Conservation (phyloP, 2,113 vertebrate species). For the Triplophysa dalaica region DNA sequence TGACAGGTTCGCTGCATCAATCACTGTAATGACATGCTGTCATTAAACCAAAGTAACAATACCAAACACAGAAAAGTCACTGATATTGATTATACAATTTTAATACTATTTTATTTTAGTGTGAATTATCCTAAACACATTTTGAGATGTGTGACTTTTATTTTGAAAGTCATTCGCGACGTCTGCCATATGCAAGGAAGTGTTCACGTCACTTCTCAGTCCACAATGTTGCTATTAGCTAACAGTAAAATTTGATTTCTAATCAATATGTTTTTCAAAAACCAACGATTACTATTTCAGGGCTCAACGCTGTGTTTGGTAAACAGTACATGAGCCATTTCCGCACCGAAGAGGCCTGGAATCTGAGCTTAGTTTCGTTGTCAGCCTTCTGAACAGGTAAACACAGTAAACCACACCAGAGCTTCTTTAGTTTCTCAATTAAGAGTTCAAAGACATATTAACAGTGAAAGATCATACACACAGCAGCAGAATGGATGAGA, state of each 20-base stretch:
- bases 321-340: neutral
- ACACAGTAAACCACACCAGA: neutral
- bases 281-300: slow-evolving; percentile 1
- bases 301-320: neutral
- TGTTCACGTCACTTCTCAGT: slow-evolving; percentile 41
- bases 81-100: no score
- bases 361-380: neutral
- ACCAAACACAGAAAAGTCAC: no score
- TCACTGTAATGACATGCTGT: no score
- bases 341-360: neutral
- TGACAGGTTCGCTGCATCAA: no score
- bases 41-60: no score
- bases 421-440: neutral
- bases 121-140: neutral
- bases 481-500: slow-evolving; percentile 78
- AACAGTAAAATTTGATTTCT: neutral
- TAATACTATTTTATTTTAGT: neutral
- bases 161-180: slow-evolving; percentile 11
- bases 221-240: neutral
- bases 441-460: neutral
- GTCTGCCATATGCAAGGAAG: slow-evolving; percentile 27
- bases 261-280: neutral
- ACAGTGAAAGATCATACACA: neutral
- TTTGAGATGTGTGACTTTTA: neutral
- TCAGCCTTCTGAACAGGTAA: neutral